Evolutionary conservation across 2,888 invertebrate genomes (phyloP), one percentile per base, ranked within the genome.

Genomic region (Philhelius pedissequus): DNA sequence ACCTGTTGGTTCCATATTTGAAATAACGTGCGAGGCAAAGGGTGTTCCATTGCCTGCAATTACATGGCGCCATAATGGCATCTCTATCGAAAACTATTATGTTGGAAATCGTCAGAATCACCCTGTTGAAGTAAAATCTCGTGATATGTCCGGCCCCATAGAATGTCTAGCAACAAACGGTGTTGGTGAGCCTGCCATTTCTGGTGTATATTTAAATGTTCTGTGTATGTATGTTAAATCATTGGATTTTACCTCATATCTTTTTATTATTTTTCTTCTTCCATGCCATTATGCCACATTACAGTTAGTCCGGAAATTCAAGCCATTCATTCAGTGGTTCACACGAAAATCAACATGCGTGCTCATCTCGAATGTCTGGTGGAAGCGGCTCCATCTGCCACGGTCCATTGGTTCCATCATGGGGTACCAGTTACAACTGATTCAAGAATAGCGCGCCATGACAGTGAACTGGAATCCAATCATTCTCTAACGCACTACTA

Each of bases 241-340:
- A 56, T 35, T 62, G 13, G 6, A 54, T 45, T 76, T n/a, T 45
- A 15, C 20, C 15, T 9, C 20, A 30, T 71, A 15, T 30, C n/a
- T 4, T 20, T 38, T 50, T 56, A 9, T 50, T 56, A 9, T 71
- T 58, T 3, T 66, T 54, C 15, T 66, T 84, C 13, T 80, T 43
- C 11, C 1, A 9, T 62, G 15, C 15, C 9, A 20, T n/a, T n/a
- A n/a, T n/a, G n/a, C n/a, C n/a, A n/a, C n/a, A n/a, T 58, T 77
- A 5, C 89, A 97, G 97, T 96, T 90, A 94, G 95, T 0, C 97
- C 97, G 0, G 95, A 95, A 88, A 93, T 96, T 20, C 92, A 93
- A 38, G 93, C 94, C 1, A 92, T 93, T 0, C 93, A 94, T 9
- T 92, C 93, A 2, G 95, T 95, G 93, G 94, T 96, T 25, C 96